Percentiles rank a stretch among this genome's conserved stretches.
These are phyloP conservation scores for Oscarella lobularis DNA, from an alignment of 37 sponge, comb jelly and placozoan species.

Conservation along the genomic window DNA sequence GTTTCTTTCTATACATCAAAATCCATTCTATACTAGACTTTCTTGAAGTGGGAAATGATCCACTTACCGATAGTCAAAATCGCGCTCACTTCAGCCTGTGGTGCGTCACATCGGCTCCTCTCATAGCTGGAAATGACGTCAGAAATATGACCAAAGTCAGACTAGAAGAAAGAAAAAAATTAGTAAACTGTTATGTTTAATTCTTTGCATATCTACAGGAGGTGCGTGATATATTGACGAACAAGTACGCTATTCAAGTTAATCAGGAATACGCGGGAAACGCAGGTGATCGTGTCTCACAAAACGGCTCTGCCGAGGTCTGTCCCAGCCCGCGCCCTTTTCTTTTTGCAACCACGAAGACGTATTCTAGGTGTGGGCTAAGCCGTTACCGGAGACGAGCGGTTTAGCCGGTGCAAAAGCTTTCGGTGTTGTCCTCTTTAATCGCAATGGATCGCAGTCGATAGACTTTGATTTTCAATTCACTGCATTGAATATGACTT, in stretches of 20 bases:
- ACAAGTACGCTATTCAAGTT: neutral
- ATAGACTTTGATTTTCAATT: neutral
- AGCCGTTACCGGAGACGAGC: neutral
- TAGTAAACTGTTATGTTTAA: neutral
- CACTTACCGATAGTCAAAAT: neutral
- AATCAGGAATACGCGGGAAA: neutral
- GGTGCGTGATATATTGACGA: neutral
- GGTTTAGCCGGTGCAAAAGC: neutral
- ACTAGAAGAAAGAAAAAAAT: neutral
- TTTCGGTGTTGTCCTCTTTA: neutral
- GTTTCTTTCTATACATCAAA: too few species aligned
- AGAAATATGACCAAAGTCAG: neutral
- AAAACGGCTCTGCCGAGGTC: neutral
- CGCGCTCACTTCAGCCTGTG: constrained; percentile 3
- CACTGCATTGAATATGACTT: neutral
- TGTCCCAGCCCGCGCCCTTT: too few species aligned
- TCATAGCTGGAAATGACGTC: constrained; percentile 6
- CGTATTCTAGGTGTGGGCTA: neutral
- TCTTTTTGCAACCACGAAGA: too few species aligned
- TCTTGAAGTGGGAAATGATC: neutral
- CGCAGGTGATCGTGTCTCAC: constrained; percentile 4
- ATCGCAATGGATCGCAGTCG: neutral
- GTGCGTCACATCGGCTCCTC: constrained; percentile 7
- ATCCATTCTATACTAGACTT: neutral
- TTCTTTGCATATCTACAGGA: neutral